Evolutionary conservation across 2,113 vertebrate species (phyloP), one percentile per base, ranked within the genome.

Genomic region (Falco punctatus): DNA sequence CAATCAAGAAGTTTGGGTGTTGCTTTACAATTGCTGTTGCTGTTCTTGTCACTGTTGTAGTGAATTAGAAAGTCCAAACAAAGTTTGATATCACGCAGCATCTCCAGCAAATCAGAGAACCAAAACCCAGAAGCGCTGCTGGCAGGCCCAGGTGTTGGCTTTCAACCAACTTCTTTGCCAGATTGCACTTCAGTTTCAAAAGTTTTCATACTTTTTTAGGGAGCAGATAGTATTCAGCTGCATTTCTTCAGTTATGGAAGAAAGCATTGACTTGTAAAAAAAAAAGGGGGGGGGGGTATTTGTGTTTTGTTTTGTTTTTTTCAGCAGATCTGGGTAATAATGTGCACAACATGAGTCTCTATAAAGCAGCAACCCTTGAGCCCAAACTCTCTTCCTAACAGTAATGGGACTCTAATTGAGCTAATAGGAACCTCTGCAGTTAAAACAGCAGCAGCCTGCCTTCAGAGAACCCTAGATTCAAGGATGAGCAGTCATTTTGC

Each of bases 11-110:
- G 7, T 13, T 20, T 72, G 40, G 13, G 38, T 82, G 42, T 14
- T 81, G 35, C 18, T 90, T 48, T 64, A 38, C 2, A 1, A 11
- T 13, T 59, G 14, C 22, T 61, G 0, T 46, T 88, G 17, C 30
- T 77, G 17, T 81, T 64, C 23, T 40, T 30, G 5, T 38, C 9
- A 2, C 22, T 6, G 1, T 16, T 75, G 73, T n/a, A 84, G 28
- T 2, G 2, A 38, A 67, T 26, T 18, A 35, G 69, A 67, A 80
- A 81, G 11, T 66, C 16, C 32, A 19, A 67, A 54, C 22, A 22
- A 10, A 74, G 13, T 17, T 64, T 5, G 11, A 0, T 27, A 32
- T 35, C 24, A 40, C 55, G 33, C 5, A 32, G 5, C 0, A 1
- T n/a, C 23, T 48, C 30, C 30, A n/a, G 67, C 0, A 8, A 46